Evolutionary conservation across 2,888 invertebrate species (phyloP), one percentile per base, ranked within the genome.

Genomic region (Lamellibrachia satsuma): DNA sequence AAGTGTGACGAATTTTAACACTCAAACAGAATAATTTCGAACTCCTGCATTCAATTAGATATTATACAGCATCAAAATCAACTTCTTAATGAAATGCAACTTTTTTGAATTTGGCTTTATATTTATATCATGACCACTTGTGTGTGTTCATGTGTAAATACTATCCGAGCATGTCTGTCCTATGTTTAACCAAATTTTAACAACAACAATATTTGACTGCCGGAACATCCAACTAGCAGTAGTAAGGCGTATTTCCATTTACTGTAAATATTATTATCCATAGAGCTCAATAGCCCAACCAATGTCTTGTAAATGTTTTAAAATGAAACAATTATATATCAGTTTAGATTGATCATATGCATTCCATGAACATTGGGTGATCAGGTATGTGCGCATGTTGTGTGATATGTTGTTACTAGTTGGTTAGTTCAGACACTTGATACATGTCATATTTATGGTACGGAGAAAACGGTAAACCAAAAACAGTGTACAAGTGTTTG

Each of bases 341-440:
- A 22, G 75, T 75, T 75, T 75, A 75, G 75, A 75, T 75, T 75
- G 75, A 75, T 75, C 75, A 75, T 75, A 75, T 75, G 75, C 75
- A 75, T 75, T 75, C 75, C 75, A 75, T n/a, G 22, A 22, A 75
- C 75, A 75, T 75, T 75, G 75, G 22, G 7, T 75, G 75, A 75
- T 75, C 75, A 75, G 75, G 75, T 75, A 75, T 75, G 75, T 75
- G 75, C 75, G n/a, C n/a, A n/a, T 75, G 22, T 75, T 75, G 75
- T 75, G 75, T 75, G 22, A 75, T 75, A 75, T 75, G 22, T 75
- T 6, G 22, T n/a, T 22, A 22, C 22, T 75, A 75, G 75, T 75
- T 75, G 75, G 75, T 75, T 75, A 75, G 75, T 75, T 75, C 75
- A 15, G 75, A n/a, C 75, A 75, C 22, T 11, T 75, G n/a, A 75